phyloP scores from a whole-genome alignment of 2,797 vertebrate genomes.

The Hirundo rustica region DNA sequence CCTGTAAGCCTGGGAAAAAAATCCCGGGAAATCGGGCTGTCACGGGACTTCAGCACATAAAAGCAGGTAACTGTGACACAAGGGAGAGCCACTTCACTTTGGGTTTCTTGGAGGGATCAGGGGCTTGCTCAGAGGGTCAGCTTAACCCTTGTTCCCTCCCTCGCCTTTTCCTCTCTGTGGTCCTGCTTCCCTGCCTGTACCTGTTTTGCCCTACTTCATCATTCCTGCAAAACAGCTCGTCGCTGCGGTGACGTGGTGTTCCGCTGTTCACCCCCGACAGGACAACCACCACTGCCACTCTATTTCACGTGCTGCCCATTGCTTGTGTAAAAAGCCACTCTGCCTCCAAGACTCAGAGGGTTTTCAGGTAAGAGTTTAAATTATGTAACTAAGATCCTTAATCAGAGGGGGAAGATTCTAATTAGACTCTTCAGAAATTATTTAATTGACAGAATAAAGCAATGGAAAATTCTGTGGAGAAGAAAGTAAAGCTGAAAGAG shows the following conservation, averaged over 20 bases:
- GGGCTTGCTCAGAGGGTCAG: no score
- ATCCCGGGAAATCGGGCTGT: rapidly evolving
- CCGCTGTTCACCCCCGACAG: not conserved
- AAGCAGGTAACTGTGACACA: not conserved
- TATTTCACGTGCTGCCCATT: rapidly evolving
- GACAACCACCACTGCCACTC: rapidly evolving
- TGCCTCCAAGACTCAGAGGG: not conserved
- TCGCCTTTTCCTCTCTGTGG: not conserved
- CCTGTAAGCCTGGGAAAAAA: rapidly evolving
- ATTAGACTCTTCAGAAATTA: not conserved
- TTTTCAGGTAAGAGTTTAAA: not conserved
- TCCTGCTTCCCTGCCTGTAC: not conserved
- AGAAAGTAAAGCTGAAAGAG: not conserved
- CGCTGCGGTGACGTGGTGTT: no score
- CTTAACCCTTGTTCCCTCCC: no score
- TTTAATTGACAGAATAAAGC: not conserved
- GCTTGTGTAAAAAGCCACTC: not conserved
- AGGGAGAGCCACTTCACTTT: not conserved
- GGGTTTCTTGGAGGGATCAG: not conserved
- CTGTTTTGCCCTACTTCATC: not conserved
- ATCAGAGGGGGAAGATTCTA: not conserved
- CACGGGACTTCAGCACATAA: not conserved
- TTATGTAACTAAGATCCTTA: not conserved
- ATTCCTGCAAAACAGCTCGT: no score
- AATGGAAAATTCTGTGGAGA: not conserved